Conservation (phyloP, 2,888 invertebrate species). For the Clusia tigrina region DNA sequence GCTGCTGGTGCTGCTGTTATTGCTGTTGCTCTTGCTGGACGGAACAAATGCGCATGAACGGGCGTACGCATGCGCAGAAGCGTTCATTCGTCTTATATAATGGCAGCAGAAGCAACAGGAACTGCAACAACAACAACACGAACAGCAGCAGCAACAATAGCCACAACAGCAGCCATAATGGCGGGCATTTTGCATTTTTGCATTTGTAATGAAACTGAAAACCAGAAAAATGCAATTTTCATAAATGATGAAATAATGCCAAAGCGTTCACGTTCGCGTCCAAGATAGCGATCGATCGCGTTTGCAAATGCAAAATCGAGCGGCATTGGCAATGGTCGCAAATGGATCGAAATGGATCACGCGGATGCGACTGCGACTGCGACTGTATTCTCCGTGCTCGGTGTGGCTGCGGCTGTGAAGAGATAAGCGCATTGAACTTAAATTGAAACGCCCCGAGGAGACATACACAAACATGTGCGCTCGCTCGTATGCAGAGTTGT, state of each 20-base stretch:
- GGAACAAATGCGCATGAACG: conserved; percentile 11
- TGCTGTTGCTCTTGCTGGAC: too few species aligned
- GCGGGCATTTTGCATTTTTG: conserved; percentile 56
- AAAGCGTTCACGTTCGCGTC: conserved; percentile 18
- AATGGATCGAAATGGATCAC: background rate
- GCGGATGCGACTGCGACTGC: background rate
- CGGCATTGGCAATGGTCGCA: background rate
- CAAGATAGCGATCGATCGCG: background rate
- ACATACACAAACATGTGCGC: conserved; percentile 1
- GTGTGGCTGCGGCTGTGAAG: conserved; percentile 6
- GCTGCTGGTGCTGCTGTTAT: conserved; percentile 1
- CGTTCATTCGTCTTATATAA: background rate
- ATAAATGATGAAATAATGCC: conserved; percentile 28
- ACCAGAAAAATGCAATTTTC: conserved; percentile 59
- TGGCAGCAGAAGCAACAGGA: background rate
- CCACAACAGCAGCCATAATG: conserved; percentile 21
- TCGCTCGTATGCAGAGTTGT: conserved; percentile 12
- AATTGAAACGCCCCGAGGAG: conserved; percentile 26
- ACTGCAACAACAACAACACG: too few species aligned
- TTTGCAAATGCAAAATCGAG: background rate
- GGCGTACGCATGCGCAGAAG: conserved; percentile 7
- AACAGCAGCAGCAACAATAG: too few species aligned
- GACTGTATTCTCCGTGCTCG: background rate
- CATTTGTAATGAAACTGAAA: conserved; percentile 62
- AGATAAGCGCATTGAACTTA: conserved; percentile 33